These are phyloP conservation scores for Carassius auratus DNA, from an alignment of 2,113 vertebrate species.

Conservation along the genomic window DNA sequence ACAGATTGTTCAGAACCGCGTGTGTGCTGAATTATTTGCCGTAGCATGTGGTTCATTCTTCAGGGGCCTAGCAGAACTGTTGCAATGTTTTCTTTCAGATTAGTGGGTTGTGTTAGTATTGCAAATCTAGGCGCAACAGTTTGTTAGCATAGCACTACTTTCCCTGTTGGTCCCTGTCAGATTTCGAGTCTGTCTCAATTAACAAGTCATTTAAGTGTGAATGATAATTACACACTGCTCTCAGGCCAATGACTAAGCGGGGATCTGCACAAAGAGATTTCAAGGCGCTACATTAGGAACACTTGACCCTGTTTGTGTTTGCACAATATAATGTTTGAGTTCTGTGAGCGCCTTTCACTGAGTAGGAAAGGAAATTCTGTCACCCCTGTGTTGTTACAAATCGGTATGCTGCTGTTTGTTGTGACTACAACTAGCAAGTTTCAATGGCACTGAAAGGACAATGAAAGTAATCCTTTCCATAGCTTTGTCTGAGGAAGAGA, in stretches of 20 bases:
- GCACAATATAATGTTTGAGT: not conserved
- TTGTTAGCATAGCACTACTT: conserved; percentile 8
- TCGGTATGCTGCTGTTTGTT: not conserved
- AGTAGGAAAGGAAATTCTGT: not conserved
- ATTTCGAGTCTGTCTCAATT: conserved; percentile 15
- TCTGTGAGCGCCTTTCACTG: not conserved
- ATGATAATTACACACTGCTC: conserved; percentile 1
- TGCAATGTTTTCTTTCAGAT: conserved; percentile 4
- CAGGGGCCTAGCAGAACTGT: not conserved
- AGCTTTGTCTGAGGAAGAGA: no score
- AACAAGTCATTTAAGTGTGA: not conserved
- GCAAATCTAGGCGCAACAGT: not conserved
- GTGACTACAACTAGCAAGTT: not conserved
- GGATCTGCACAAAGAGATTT: not conserved
- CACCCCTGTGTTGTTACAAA: not conserved
- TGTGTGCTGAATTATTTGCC: not conserved
- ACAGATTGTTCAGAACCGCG: not conserved
- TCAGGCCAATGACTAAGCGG: not conserved
- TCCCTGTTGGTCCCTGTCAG: conserved; percentile 14
- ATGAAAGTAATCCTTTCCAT: not conserved
- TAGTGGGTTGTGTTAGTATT: not conserved
- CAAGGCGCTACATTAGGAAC: not conserved
- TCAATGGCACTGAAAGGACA: no score
- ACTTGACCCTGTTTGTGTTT: no score
- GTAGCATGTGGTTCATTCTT: not conserved